Evolutionary conservation across 2,113 vertebrate species (phyloP).

Genomic region (Gasterosteus nipponicus): DNA sequence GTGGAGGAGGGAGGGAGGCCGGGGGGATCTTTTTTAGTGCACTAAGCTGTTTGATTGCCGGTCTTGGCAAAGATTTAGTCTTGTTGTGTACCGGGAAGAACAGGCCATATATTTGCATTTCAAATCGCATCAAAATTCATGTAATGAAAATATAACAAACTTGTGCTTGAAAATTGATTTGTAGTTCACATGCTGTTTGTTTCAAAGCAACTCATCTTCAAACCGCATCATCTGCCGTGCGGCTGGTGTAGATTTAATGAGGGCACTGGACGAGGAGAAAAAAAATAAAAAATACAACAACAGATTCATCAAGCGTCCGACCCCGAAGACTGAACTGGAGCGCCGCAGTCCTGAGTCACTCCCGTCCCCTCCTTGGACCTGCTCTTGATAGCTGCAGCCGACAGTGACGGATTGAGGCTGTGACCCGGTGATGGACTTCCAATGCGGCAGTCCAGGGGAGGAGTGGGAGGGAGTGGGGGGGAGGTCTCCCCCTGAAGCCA

Average conservation of each 20-base stretch:
- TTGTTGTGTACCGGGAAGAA: background rate
- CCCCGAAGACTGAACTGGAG: slow-evolving; percentile 20
- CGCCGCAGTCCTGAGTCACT: slow-evolving; percentile 41
- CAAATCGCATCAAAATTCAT: slow-evolving; percentile 39
- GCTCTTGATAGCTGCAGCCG: slow-evolving; percentile 42
- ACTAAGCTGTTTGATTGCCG: slow-evolving; percentile 39
- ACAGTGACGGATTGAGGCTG: slow-evolving; percentile 72
- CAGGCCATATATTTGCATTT: background rate
- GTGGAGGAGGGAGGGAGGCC: background rate
- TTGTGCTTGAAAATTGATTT: slow-evolving; percentile 11
- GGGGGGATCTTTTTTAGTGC: slow-evolving; percentile 15
- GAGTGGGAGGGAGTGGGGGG: too few relatives aligned
- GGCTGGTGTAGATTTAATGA: slow-evolving; percentile 33
- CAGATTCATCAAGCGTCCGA: slow-evolving; percentile 41
- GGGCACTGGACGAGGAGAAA: background rate
- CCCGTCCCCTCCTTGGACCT: slow-evolving; percentile 52
- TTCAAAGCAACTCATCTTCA: background rate
- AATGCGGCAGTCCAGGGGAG: slow-evolving; percentile 45
- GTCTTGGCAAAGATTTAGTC: slow-evolving; percentile 11
- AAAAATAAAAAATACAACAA: slow-evolving; percentile 5
- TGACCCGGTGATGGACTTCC: slow-evolving; percentile 73
- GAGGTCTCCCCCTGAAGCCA: slow-evolving; percentile 34
- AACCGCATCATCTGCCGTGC: background rate
- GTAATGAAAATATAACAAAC: background rate
- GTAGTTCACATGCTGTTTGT: background rate